phyloP scores from a whole-genome alignment of 37 sponge, comb jelly and placozoan genomes.

The Ianthella basta region DNA sequence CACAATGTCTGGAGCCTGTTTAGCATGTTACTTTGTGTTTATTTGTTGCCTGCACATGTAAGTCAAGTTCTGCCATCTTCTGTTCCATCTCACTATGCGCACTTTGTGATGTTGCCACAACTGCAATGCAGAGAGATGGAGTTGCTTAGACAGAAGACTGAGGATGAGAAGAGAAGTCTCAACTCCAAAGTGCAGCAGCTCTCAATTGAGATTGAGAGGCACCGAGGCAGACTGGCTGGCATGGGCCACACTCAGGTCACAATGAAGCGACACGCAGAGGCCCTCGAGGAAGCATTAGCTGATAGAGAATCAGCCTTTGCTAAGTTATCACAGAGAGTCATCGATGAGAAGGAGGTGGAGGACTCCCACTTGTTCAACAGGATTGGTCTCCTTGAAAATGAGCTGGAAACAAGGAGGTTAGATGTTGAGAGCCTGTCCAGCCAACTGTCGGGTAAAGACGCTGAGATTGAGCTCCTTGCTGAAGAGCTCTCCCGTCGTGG shows the following conservation, averaged over 20 bases:
- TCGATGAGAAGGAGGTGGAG: slow-evolving; percentile 63
- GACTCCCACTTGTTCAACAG: background rate
- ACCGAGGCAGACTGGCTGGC: slow-evolving; percentile 65
- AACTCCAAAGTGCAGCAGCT: slow-evolving; percentile 41
- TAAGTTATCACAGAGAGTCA: slow-evolving; percentile 39
- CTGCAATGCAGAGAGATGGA: slow-evolving; percentile 15
- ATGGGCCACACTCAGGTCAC: slow-evolving; percentile 53
- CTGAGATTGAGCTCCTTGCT: slow-evolving; percentile 31
- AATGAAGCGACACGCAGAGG: slow-evolving; percentile 62
- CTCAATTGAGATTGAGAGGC: slow-evolving; percentile 62
- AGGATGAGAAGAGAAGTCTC: slow-evolving; percentile 51
- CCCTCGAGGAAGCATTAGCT: slow-evolving; percentile 63
- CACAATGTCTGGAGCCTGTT: too few relatives aligned
- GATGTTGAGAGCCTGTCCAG: slow-evolving; percentile 1
- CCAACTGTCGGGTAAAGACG: background rate
- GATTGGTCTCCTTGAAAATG: background rate
- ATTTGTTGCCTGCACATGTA: too few relatives aligned
- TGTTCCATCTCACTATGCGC: too few relatives aligned
- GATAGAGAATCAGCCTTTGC: slow-evolving; percentile 54
- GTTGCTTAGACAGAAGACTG: slow-evolving; percentile 49
- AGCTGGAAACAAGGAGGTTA: slow-evolving; percentile 9
- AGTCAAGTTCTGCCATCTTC: too few relatives aligned
- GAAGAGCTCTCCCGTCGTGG: slow-evolving; percentile 40
- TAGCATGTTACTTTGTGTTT: too few relatives aligned
- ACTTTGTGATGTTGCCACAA: too few relatives aligned